Conservation (phyloP, 2,888 invertebrate genomes). For the Alloplasta piceator region DNA sequence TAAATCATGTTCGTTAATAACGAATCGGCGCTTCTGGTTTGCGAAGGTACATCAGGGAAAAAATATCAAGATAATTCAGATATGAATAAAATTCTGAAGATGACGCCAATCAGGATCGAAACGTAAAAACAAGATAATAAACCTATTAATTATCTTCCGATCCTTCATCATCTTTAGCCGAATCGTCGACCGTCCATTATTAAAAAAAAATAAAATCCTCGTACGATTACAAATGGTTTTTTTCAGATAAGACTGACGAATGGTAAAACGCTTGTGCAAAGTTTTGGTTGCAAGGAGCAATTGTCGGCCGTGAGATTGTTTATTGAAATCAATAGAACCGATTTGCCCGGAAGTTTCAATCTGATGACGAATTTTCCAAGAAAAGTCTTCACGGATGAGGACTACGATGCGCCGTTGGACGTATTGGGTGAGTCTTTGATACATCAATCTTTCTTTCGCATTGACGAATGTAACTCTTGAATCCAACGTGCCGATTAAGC, state of each 20-base stretch:
- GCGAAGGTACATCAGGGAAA: too few species aligned
- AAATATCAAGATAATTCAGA: too few species aligned
- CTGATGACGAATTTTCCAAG: constrained; percentile 97
- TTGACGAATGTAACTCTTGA: constrained; percentile 19
- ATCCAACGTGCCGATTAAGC: not conserved
- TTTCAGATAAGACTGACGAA: constrained; percentile 90
- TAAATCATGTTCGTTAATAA: too few species aligned
- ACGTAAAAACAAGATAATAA: too few species aligned
- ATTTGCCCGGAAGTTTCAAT: constrained; percentile 88
- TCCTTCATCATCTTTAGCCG: too few species aligned
- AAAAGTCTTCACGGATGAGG: constrained; percentile 93
- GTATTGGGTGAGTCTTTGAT: constrained; percentile 87
- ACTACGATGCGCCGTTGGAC: constrained; percentile 94
- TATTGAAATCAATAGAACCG: constrained; percentile 92
- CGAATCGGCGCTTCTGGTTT: too few species aligned
- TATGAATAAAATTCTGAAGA: too few species aligned
- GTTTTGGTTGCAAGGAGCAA: constrained; percentile 93
- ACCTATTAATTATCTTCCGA: too few species aligned
- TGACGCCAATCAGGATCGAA: too few species aligned
- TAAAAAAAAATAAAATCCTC: too few species aligned
- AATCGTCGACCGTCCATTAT: too few species aligned
- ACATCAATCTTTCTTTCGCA: constrained; percentile 15
- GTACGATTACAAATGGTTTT: too few species aligned
- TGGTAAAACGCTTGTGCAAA: constrained; percentile 89
- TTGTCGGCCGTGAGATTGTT: constrained; percentile 95